These are phyloP conservation scores for Cybosia mesomella DNA, from an alignment of 2,888 invertebrate genomes.

Conservation along the genomic window DNA sequence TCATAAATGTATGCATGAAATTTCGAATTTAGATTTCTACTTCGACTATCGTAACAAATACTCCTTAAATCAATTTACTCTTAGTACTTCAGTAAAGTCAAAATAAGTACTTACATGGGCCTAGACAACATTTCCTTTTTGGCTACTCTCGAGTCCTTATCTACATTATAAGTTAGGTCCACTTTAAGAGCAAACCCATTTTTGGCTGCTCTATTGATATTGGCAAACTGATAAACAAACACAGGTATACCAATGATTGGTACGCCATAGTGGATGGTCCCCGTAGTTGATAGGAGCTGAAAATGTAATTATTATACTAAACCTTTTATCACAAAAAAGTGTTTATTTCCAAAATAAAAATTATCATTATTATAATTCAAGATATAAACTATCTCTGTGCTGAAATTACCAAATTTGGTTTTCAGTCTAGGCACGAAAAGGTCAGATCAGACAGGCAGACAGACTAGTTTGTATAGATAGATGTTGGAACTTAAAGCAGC, in stretches of 20 bases:
- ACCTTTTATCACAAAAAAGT: no score
- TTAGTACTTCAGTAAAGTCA: neutral
- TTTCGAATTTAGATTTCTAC: conserved; percentile 12
- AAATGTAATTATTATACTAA: conserved; percentile 26
- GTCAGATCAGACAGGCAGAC: no score
- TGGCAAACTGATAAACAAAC: conserved; percentile 70
- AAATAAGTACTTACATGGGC: conserved; percentile 52
- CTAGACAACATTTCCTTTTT: conserved; percentile 59
- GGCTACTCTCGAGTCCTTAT: conserved; percentile 54
- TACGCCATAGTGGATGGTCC: conserved; percentile 66
- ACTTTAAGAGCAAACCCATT: conserved; percentile 66
- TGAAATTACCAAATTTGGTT: no score
- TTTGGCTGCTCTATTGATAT: conserved; percentile 59
- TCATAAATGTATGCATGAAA: no score
- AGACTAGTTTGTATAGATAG: no score
- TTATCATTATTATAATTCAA: no score
- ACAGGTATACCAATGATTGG: conserved; percentile 73
- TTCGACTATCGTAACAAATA: neutral
- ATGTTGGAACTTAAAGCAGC: no score
- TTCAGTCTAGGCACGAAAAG: no score
- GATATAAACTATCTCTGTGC: no score
- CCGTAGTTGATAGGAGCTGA: conserved; percentile 71
- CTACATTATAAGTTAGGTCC: conserved; percentile 48
- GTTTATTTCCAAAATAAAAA: no score
- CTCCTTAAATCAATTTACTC: neutral